Evolutionary conservation across 2,888 invertebrate genomes (phyloP), one percentile per base, ranked within the genome.

Genomic region (Acrobasis repandana): DNA sequence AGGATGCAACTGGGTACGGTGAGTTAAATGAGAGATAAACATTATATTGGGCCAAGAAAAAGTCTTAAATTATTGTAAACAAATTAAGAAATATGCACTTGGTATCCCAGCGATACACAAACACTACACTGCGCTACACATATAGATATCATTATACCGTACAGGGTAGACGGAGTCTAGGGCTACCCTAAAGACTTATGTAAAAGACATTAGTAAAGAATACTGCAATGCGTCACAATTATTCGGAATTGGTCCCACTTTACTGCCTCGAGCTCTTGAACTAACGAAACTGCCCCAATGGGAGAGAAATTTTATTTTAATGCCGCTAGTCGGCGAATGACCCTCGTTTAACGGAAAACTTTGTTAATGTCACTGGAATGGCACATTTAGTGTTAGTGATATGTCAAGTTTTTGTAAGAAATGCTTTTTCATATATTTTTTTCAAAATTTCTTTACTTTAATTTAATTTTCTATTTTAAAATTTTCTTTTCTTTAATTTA

Each of bases 191-290:
- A 6, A 6, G 28, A 38, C 10, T 6, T 11, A 10, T 2, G 14
- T 3, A 10, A 16, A 6, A 54, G 10, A 38, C 38, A 54, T 54
- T 54, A 54, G 52, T 38, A 36, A 49, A 20, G 38, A 38, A 54
- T 14, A 11, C 54, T 38, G 54, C 54, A 54, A 43, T 54, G 54
- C 54, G 54, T 54, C 54, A 54, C 54, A 54, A 38, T 54, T 54
- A 54, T 36, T 16, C 54, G 38, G 28, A 14, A 18, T 38, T 18
- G 38, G 36, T 54, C 52, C 34, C 36, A 43, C 38, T 54, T 38
- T 54, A 43, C 43, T 38, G 38, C 8, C 28, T 34, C 33, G 38
- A 54, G 36, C 18, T 20, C 38, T 52, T 33, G 36, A 54, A 54
- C 54, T 54, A 54, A 36, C 54, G 36, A 54, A 54, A 54, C 38